phyloP scores from a whole-genome alignment of 2,113 vertebrate species.

The Chrysochloris asiatica region DNA sequence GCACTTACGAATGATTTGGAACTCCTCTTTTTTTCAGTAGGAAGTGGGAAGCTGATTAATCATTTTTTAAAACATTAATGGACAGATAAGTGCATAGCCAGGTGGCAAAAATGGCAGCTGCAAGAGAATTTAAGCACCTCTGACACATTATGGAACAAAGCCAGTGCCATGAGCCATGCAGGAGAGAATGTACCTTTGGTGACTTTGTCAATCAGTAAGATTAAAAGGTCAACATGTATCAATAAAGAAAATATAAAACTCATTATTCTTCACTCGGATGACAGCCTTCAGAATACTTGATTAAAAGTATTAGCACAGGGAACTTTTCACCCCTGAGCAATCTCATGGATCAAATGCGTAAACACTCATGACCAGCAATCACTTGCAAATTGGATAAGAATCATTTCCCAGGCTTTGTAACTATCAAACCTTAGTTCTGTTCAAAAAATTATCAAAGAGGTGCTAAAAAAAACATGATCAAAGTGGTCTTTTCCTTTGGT shows the following conservation, averaged over 20 bases:
- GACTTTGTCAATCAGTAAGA: slow-evolving; percentile 50
- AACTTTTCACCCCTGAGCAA: slow-evolving; percentile 34
- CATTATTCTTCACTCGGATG: slow-evolving; percentile 60
- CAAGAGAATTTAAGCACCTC: slow-evolving; percentile 19
- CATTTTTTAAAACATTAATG: slow-evolving; percentile 59
- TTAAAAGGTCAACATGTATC: slow-evolving; percentile 62
- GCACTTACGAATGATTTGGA: slow-evolving; percentile 35
- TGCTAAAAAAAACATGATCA: neutral
- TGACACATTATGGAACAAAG: neutral
- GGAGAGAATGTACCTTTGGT: neutral
- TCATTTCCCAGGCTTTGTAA: slow-evolving; percentile 15
- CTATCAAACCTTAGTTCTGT: neutral
- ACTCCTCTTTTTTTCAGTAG: neutral
- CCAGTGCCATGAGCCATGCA: neutral
- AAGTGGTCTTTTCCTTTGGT: slow-evolving; percentile 26
- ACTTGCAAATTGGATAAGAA: slow-evolving; percentile 38
- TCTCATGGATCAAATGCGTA: slow-evolving; percentile 20
- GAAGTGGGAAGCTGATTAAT: slow-evolving; percentile 41
- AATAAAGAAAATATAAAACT: slow-evolving; percentile 60
- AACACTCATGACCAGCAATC: neutral
- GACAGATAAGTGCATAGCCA: slow-evolving; percentile 40
- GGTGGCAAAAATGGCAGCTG: slow-evolving; percentile 27
- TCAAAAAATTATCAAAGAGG: slow-evolving; percentile 22
- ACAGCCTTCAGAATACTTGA: slow-evolving; percentile 49
- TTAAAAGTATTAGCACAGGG: slow-evolving; percentile 25